Percentiles rank a stretch among this genome's conserved stretches.
These are phyloP conservation scores for Actinopyga echinites DNA, from an alignment of 53 echinoderm and acorn worm genomes.

Conservation along the genomic window DNA sequence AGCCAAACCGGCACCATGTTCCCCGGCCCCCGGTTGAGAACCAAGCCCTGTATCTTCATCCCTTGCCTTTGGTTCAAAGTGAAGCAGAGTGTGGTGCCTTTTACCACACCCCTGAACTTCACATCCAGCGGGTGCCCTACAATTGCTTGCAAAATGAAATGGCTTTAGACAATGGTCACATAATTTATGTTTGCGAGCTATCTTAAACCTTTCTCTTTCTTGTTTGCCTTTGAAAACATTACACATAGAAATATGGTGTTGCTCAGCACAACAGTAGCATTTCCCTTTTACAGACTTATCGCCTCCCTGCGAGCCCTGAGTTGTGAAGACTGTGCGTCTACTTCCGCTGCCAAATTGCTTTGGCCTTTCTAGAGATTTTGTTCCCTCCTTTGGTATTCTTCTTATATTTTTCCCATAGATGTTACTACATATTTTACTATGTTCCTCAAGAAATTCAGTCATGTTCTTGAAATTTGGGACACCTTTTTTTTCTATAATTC, in stretches of 20 bases:
- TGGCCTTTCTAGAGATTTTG: too few relatives aligned
- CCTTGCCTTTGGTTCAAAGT: background rate
- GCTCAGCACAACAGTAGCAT: background rate
- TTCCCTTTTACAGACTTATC: background rate
- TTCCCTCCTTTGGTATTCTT: too few relatives aligned
- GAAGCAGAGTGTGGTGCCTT: constrained; percentile 19
- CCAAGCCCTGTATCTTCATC: too few relatives aligned
- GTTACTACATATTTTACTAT: constrained; percentile 7
- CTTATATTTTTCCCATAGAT: constrained; percentile 31
- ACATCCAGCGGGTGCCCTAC: background rate
- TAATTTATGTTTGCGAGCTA: background rate
- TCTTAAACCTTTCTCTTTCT: background rate
- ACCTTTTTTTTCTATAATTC: background rate
- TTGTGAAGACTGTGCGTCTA: too few relatives aligned
- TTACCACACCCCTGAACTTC: background rate
- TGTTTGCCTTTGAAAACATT: background rate
- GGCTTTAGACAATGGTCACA: constrained; percentile 9
- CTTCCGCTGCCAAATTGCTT: too few relatives aligned
- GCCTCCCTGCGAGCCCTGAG: too few relatives aligned
- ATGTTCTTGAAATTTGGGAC: constrained; percentile 47
- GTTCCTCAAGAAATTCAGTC: constrained; percentile 45
- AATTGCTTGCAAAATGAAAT: background rate
- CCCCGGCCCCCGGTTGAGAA: background rate
- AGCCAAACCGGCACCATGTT: too few relatives aligned
- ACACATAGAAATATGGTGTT: background rate